These are phyloP conservation scores for Eristalinus sepulchralis DNA, from an alignment of 2,888 invertebrate species.

Conservation along the genomic window DNA sequence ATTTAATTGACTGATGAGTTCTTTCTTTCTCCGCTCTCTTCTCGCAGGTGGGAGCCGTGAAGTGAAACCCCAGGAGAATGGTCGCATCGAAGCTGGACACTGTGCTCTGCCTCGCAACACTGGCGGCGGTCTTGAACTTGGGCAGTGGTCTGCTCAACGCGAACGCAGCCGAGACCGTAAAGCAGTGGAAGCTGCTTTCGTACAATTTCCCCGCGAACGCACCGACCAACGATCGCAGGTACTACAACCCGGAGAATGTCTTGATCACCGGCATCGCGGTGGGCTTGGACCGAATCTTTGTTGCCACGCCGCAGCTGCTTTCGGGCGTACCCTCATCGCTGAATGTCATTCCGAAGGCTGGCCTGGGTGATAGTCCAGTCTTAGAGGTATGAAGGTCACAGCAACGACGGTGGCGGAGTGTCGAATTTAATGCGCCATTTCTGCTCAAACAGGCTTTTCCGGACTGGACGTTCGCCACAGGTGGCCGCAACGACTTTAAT, in stretches of 20 bases:
- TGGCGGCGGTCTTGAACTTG: slow-evolving; percentile 68
- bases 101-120: slow-evolving; percentile 40
- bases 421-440: neutral
- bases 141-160: slow-evolving; percentile 50
- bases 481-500: slow-evolving; percentile 86
- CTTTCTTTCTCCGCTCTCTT: slow-evolving; percentile 21
- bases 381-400: slow-evolving; percentile 82
- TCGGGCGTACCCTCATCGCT: slow-evolving; percentile 90
- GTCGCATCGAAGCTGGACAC: slow-evolving; percentile 35
- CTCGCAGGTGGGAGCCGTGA: slow-evolving; percentile 16
- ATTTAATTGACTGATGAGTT: slow-evolving; percentile 36
- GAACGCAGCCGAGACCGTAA: slow-evolving; percentile 83
- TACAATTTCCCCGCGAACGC: slow-evolving; percentile 86
- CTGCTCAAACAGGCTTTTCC: slow-evolving; percentile 84
- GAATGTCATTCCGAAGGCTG: slow-evolving; percentile 85
- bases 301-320: slow-evolving; percentile 89
- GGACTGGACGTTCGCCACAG: slow-evolving; percentile 89
- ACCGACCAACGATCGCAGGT: slow-evolving; percentile 82
- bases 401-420: neutral
- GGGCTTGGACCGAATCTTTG: slow-evolving; percentile 86
- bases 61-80: slow-evolving; percentile 30
- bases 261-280: slow-evolving; percentile 90
- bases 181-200: slow-evolving; percentile 87
- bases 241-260: slow-evolving; percentile 85
- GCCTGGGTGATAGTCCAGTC: slow-evolving; percentile 86